Evolutionary conservation across 2,797 vertebrate species (phyloP).

Genomic region (Acestrorhynchus altus): DNA sequence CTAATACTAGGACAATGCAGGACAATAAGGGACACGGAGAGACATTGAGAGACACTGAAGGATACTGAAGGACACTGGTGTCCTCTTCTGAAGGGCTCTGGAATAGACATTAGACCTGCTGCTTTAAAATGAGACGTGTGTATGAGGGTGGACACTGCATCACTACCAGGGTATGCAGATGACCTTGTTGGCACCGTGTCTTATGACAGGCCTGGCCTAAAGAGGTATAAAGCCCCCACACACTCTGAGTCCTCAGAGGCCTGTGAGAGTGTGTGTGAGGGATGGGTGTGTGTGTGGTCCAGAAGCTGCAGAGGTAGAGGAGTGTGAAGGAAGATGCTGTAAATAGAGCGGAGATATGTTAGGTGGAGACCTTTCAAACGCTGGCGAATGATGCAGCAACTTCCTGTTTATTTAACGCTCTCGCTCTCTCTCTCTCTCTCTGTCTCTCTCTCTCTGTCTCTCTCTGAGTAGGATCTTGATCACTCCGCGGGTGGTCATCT

Average conservation of each 20-base stretch:
- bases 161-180: no score
- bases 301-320: constrained; percentile 34
- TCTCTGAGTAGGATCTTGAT: constrained; percentile 54
- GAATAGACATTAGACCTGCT: no score
- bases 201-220: no score
- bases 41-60: no score
- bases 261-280: constrained; percentile 23
- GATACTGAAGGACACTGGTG: no score
- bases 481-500: constrained; percentile 44
- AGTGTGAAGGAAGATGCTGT: constrained; percentile 57
- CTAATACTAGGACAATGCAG: no score
- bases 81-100: no score
- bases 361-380: constrained; percentile 72
- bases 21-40: no score
- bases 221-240: no score
- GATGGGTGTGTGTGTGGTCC: constrained; percentile 14
- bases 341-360: constrained; percentile 60
- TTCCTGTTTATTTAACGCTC: constrained; percentile 78
- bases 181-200: no score
- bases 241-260: constrained; percentile 34
- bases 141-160: no score
- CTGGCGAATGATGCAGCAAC: constrained; percentile 52
- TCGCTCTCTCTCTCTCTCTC: constrained; percentile 30
- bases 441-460: constrained; percentile 55
- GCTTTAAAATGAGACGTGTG: no score